Base-by-base conservation (phyloP, 92 coral and sea anemone species). In the Umimayanthus kanabou region DNA sequence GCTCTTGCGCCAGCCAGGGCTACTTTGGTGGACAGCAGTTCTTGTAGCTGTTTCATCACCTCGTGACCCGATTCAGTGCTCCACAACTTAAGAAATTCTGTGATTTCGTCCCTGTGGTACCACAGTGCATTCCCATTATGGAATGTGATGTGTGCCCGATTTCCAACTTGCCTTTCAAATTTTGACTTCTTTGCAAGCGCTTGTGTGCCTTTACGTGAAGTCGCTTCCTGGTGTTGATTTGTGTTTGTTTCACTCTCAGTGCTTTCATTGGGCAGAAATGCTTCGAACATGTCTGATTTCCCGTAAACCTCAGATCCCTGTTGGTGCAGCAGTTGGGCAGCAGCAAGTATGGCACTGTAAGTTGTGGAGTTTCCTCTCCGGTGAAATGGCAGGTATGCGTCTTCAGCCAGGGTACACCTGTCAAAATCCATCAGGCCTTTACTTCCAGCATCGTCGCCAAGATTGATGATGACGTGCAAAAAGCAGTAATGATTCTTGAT, bases 91-190 rank as follows among this genome's bases (percentile, higher is more conserved):
- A 55, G 29, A n/a, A 80, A 58, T 4, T 80, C 73, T 1, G 13
- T 20, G 26, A 80, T 80, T n/a, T 80, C 85, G 13, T 80, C 8
- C 33, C 50, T 61, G 85, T 61, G 73, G n/a, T 80, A 15, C 84
- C 84, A 80, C 29, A 80, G 49, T 10, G 85, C 40, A 0, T 33
- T 71, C 0, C 85, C 85, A 61, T 80, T 80, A 22, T 61, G 72
- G 58, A 80, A 80, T 20, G 73, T 80, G 28, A 80, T 40, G 26
- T 80, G 84, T 26, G 84, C 84, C 15, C 84, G 73, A 30, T 57
- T 43, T 43, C 85, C 85, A n/a, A 80, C 85, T n/a, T 80, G 29
- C 7, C 61, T 49, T 16, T 50, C 72, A 25, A 80, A 80, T 1
- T 80, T 3, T 0, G 85, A 20, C 8, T 47, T 2, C 11, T n/a